A percentile compares a stretch with the other conserved stretches of the same genome.
These are phyloP conservation scores for Scophthalmus maximus DNA, from an alignment of 2,113 vertebrate genomes.

Conservation along the genomic window DNA sequence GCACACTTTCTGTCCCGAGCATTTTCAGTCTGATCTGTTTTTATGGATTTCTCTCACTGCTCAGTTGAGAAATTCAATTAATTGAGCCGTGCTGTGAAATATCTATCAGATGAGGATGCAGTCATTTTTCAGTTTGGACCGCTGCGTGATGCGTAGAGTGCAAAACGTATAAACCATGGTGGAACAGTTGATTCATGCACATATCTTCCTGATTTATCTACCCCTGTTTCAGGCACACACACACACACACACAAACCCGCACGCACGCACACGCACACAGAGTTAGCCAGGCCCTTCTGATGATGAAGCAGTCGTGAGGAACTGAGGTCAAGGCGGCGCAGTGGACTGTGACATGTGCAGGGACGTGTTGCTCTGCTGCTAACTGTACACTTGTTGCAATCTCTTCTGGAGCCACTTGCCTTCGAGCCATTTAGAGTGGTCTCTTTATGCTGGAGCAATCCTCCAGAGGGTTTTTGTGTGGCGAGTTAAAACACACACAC, in stretches of 20 bases:
- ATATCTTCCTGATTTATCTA: conserved; percentile 71
- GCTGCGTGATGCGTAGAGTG: conserved; percentile 53
- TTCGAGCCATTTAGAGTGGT: conserved; percentile 37
- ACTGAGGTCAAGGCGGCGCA: neutral
- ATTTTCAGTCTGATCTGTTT: conserved; percentile 66
- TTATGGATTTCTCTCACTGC: conserved; percentile 69
- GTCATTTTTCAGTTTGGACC: conserved; percentile 61
- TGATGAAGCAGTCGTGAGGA: conserved; percentile 73
- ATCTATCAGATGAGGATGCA: conserved; percentile 65
- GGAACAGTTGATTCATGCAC: conserved; percentile 71
- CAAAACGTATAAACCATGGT: conserved; percentile 46
- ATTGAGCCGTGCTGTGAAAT: conserved; percentile 70
- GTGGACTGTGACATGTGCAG: conserved; percentile 44
- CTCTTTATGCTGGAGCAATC: conserved; percentile 47
- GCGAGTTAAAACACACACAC: conserved; percentile 17
- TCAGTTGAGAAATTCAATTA: conserved; percentile 71
- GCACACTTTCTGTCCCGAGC: conserved; percentile 13
- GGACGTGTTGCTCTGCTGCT: conserved; percentile 56
- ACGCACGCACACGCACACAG: conserved; percentile 38
- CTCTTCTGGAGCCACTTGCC: conserved; percentile 34
- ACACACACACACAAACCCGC: no score
- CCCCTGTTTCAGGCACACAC: conserved; percentile 36
- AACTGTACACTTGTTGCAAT: conserved; percentile 36
- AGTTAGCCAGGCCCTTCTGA: conserved; percentile 67
- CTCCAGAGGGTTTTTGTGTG: conserved; percentile 28